Conservation (phyloP, 1,140 invertebrate genomes). For the Calephelis nemesis region DNA sequence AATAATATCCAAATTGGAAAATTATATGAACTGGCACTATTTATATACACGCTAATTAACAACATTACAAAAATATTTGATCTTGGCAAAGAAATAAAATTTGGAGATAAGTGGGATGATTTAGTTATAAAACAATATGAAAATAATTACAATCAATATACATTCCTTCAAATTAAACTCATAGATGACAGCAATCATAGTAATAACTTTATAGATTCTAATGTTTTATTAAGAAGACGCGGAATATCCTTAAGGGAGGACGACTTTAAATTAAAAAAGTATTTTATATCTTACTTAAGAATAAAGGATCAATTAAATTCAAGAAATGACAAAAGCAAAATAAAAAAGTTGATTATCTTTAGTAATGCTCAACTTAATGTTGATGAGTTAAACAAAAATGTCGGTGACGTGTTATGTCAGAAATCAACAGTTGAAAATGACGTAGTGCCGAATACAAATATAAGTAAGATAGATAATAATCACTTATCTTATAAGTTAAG, state of each 20-base stretch:
- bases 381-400: neutral
- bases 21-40: neutral
- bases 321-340: slow-evolving; percentile 7
- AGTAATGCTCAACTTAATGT: slow-evolving; percentile 3
- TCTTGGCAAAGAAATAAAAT: slow-evolving; percentile 1
- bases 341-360: slow-evolving; percentile 2
- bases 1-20: neutral
- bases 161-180: slow-evolving; percentile 5
- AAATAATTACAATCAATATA: neutral
- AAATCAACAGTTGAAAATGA: neutral
- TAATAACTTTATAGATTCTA: slow-evolving; percentile 2
- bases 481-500: neutral
- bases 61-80: neutral
- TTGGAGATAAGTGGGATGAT: neutral
- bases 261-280: slow-evolving; percentile 3
- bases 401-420: neutral
- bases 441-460: neutral
- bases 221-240: neutral
- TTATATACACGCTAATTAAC: neutral
- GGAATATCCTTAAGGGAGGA: slow-evolving; percentile 9
- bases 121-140: neutral
- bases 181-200: neutral
- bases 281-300: slow-evolving; percentile 9
- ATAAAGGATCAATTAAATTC: slow-evolving; percentile 7
- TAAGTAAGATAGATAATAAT: neutral